A percentile compares a stretch with the other conserved stretches of the same genome.
These are phyloP conservation scores for Semnopithecus entellus DNA, from an alignment of 2,113 vertebrate species.

Conservation along the genomic window DNA sequence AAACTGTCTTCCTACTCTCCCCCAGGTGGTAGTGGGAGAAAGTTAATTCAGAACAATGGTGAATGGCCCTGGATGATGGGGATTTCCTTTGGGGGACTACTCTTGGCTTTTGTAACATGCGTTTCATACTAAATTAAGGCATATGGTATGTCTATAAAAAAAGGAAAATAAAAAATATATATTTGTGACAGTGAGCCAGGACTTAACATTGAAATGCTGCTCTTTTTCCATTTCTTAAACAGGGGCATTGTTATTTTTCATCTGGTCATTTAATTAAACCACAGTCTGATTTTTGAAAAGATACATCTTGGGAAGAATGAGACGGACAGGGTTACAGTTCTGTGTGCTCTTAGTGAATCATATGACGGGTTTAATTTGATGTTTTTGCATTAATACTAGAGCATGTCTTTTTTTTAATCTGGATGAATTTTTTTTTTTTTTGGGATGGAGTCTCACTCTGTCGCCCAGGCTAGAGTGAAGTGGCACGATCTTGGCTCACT, in stretches of 20 bases:
- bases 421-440: no score
- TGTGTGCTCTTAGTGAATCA: not conserved
- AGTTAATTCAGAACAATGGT: not conserved
- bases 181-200: not conserved
- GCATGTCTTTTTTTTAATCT: not conserved
- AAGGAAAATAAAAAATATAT: not conserved
- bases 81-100: not conserved
- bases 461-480: no score
- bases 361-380: not conserved
- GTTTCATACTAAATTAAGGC: not conserved
- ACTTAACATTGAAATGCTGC: constrained; percentile 10
- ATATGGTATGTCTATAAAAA: not conserved
- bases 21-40: not conserved
- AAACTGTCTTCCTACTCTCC: not conserved
- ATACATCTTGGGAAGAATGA: not conserved
- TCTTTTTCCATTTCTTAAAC: not conserved
- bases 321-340: not conserved
- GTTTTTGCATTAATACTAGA: not conserved
- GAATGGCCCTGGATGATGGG: not conserved
- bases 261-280: constrained; percentile 47
- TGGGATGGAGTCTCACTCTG: no score
- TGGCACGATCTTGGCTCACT: no score
- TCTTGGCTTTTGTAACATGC: not conserved
- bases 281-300: constrained; percentile 30
- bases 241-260: not conserved